Base-by-base conservation (phyloP, 2,888 invertebrate genomes). In the Catocala nupta region DNA sequence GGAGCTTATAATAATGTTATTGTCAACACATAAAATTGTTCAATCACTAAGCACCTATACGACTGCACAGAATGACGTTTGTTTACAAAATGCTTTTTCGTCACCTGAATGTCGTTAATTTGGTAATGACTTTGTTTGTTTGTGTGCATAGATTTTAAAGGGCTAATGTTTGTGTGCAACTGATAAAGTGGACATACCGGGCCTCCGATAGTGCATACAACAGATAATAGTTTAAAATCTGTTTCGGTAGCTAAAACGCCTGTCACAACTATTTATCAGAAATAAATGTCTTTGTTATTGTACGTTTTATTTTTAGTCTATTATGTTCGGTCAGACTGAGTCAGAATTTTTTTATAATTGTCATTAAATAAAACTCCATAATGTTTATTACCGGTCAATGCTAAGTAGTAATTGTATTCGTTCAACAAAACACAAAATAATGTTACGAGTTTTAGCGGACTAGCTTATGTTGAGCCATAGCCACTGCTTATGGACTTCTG, bases 11-110 rank as follows among this genome's bases (percentile, higher is more conserved):
- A 36, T 51, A 65, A 71, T 60, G 59, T 73, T 73, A 81, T 65
- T 69, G 55, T 56, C 10, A 44, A 25, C 63, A 58, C 59, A 63
- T 55, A 55, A 48, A 71, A 61, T 67, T 62, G 33, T 67, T 71
- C 71, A 82, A 82, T 81, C 78, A 86, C 82, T 75, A 76, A 81
- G 69, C 81, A 84, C 81, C 78, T 80, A 86, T 70, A 83, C 91
- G 91, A 89, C 93, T 85, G 89, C 78, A 81, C 86, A 63, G 85
- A 85, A 81, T 85, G 89, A 88, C 82, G 69, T 83, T 91, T 92
- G 89, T 94, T 92, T 90, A 93, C 92, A 86, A 92, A 93, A 92
- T 93, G 90, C 83, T 89, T 91, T 92, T 91, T 91, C 85, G 89
- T 91, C 89, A 93, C 92, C 92, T 92, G 90, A 81, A 84, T 86